A percentile compares a stretch with the other conserved stretches of the same genome.
These are phyloP conservation scores for Cephus rjabovi DNA, from an alignment of 2,888 invertebrate species.

Conservation along the genomic window DNA sequence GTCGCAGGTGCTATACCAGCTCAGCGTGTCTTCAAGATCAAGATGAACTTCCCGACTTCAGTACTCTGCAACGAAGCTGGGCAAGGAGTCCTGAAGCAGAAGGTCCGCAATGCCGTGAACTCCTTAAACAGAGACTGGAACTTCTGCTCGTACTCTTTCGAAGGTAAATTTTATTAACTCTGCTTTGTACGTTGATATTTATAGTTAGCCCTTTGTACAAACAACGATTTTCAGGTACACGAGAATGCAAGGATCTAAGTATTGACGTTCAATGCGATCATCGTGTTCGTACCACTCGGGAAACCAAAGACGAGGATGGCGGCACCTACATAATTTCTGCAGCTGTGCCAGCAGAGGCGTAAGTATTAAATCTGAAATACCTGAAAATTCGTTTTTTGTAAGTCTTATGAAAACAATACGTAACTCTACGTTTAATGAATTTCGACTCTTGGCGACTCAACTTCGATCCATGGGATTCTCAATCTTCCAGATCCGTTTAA, in stretches of 20 bases:
- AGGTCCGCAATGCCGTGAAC: slow-evolving; percentile 89
- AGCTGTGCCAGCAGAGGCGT: slow-evolving; percentile 87
- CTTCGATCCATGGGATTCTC: no score
- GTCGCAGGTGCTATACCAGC: slow-evolving; percentile 83
- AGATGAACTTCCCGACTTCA: slow-evolving; percentile 96
- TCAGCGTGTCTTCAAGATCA: slow-evolving; percentile 93
- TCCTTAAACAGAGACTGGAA: slow-evolving; percentile 95
- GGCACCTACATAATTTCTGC: slow-evolving; percentile 87
- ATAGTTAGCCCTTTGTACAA: no score
- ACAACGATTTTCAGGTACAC: slow-evolving; percentile 68
- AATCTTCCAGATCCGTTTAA: no score
- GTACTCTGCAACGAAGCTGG: slow-evolving; percentile 96
- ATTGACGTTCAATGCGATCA: slow-evolving; percentile 94
- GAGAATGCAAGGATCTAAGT: slow-evolving; percentile 90
- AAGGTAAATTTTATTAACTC: slow-evolving; percentile 70
- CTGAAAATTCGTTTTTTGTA: no score
- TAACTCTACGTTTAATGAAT: no score
- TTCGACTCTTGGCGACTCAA: no score
- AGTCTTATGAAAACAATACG: no score
- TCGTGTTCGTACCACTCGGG: slow-evolving; percentile 68
- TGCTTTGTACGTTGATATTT: no score
- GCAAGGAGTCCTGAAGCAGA: slow-evolving; percentile 89
- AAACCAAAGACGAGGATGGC: slow-evolving; percentile 74
- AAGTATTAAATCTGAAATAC: slow-evolving; percentile 66
- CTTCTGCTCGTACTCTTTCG: slow-evolving; percentile 91